Evolutionary conservation across 2,888 invertebrate genomes (phyloP), one percentile per base, ranked within the genome.

Genomic region (Eurytoma californica): DNA sequence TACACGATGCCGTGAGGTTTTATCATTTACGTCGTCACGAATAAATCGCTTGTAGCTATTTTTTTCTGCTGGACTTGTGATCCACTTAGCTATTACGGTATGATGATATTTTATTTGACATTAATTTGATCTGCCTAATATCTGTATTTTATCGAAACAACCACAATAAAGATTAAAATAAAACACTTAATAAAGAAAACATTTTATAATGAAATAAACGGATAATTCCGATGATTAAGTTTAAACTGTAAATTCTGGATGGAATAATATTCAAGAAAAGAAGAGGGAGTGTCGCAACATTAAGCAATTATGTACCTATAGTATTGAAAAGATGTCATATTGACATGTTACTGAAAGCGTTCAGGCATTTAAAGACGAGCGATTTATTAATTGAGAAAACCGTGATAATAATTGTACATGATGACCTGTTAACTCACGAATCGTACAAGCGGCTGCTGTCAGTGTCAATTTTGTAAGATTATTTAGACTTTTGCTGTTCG

Each of bases 351-450:
- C 55, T 55, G 60, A 67, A 79, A 80, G 73, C 81, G 78, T 67
- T 79, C 79, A 79, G 67, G 79, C 83, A 84, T 85, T 84, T 83
- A 83, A 79, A n/a, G 24, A 77, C 66, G 82, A 75, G 80, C 85
- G 84, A 86, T 86, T 86, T 83, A 84, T 83, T 85, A 87, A 87
- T 87, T 85, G 84, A 73, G 81, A 53, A 68, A 77, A 47, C 76
- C 18, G 80, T 63, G 67, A 73, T 60, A 76, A 69, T 76, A 63
- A 61, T 77, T 60, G 30, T 18, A 24, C 66, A 51, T 14, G 7
- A 14, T n/a, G 13, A 53, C 14, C 28, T 28, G n/a, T 57, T 61
- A 68, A 63, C 65, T 58, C 65, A 20, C 12, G 61, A 47, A 69
- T 74, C 30, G 24, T 13, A 39, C 60, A 4, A 57, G 66, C 47